These are phyloP conservation scores for Alligator mississippiensis DNA, from an alignment of 2,113 vertebrate species.

Conservation along the genomic window DNA sequence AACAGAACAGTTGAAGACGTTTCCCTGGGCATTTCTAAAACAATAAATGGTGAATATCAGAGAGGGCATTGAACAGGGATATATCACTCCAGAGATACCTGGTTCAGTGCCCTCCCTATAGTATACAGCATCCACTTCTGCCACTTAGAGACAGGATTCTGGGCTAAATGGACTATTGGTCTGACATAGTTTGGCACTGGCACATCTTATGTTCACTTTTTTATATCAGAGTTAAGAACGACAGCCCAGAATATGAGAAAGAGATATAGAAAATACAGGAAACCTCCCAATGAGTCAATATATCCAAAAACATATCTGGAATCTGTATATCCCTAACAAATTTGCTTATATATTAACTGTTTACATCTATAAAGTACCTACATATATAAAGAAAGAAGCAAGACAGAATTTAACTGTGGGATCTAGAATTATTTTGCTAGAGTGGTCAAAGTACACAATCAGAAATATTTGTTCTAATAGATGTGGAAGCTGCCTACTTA, in stretches of 20 bases:
- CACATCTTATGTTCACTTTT: not conserved
- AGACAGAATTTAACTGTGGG: not conserved
- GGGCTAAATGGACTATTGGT: no score
- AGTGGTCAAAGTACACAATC: not conserved
- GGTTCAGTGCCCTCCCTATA: no score
- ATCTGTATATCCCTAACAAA: not conserved
- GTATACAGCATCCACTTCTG: no score
- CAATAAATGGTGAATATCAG: no score
- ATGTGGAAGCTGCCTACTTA: not conserved
- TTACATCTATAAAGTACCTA: not conserved
- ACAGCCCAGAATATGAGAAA: not conserved
- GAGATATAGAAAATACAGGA: fast-evolving
- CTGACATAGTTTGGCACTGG: no score
- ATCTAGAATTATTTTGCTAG: fast-evolving
- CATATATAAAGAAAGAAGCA: not conserved
- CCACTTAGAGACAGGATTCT: no score
- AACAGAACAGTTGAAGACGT: no score
- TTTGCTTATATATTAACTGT: not conserved
- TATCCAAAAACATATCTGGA: not conserved
- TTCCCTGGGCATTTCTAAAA: no score
- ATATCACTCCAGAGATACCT: no score
- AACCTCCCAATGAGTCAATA: not conserved
- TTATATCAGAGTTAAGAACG: not conserved
- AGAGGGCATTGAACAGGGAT: no score
- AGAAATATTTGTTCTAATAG: not conserved